Base-by-base conservation (phyloP, 2,888 invertebrate genomes). In the Acrocera orbiculus region DNA sequence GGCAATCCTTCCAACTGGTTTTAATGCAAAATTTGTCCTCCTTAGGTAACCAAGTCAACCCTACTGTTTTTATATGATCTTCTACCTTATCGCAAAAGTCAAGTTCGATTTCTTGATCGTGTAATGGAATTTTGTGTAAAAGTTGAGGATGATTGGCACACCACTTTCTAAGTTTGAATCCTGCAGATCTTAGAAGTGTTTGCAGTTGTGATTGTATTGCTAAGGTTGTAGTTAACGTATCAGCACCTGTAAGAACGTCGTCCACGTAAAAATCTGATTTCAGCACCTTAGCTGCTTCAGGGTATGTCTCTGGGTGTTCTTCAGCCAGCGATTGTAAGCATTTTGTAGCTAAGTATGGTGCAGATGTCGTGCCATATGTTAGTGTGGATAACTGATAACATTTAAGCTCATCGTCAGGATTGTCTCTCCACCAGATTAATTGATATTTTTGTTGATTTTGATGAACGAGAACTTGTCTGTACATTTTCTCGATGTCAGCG, bases 401-500 rank as follows among this genome's bases (percentile, higher is more conserved):
- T 16, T 27, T 6, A 2, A 43, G 10, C 3, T 33, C 36, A 10
- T 35, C 24, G 4, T 22, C 7, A n/a, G 32, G 34, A 28, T 27
- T 30, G 2, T 27, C 19, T 26, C 44, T 30, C 42, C 43, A 45
- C 3, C 47, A 19, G 9, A 43, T 44, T 14, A 42, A 19, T 11
- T 45, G 40, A 16, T 39, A 42, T 28, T 44, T 32, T 9, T 23
- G 26, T 7, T 49, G 36, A 3, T 33, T 30, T 5, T 37, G 34
- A 16, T 38, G 15, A 2, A 47, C 28, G 5, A 26, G 3, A 9
- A 49, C 43, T 37, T 47, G 46, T 1, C 42, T 40, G 32, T 45
- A 50, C 41, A 49, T 48, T 35, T 47, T 40, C 4, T 34, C 30
- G 10, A 52, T 40, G 30, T 51, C 48, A 2, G 43, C 28, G 5